Evolutionary conservation across 2,888 invertebrate species (phyloP), one percentile per base, ranked within the genome.

Genomic region (Cylloceria caligata): DNA sequence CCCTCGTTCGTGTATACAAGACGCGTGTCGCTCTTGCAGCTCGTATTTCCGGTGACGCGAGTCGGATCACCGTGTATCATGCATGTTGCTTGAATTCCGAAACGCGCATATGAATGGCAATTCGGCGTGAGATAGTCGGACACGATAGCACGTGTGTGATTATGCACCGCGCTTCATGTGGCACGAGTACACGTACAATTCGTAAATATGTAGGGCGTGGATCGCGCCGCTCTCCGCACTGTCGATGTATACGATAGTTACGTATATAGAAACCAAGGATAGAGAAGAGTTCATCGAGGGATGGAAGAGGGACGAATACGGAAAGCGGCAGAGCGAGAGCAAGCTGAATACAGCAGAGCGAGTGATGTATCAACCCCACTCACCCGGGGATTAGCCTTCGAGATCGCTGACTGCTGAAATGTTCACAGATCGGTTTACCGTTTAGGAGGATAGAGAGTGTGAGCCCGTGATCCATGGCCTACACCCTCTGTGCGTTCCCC

Each of bases 351-450:
- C 80, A 78, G 77, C 73, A 79, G 84, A 85, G 79, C 80, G 82
- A 85, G 88, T 86, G 87, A 89, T 90, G 90, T 91, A 90, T 90
- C 90, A 88, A 89, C 90, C 90, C 91, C 89, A 87, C 89, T 90
- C 89, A 85, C 89, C 86, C 88, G 84, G 85, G 90, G 92, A 92
- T 92, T 91, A 92, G 91, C 91, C 91, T 91, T 89, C 87, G 91
- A 91, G 91, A 90, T 90, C 91, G 92, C 91, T 92, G 91, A 92
- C 92, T 92, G 92, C 90, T 91, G 91, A 92, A 92, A 92, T 92
- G 92, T 92, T 92, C 91, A 92, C 91, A 92, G 92, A 92, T 92
- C 92, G 91, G 91, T 92, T 92, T 92, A 92, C 92, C 91, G 92
- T 92, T 92, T 92, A 92, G 92, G 88, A 91, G 91, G 91, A 91